Base-by-base conservation (phyloP, 2,888 invertebrate species). In the Pteria penguin region DNA sequence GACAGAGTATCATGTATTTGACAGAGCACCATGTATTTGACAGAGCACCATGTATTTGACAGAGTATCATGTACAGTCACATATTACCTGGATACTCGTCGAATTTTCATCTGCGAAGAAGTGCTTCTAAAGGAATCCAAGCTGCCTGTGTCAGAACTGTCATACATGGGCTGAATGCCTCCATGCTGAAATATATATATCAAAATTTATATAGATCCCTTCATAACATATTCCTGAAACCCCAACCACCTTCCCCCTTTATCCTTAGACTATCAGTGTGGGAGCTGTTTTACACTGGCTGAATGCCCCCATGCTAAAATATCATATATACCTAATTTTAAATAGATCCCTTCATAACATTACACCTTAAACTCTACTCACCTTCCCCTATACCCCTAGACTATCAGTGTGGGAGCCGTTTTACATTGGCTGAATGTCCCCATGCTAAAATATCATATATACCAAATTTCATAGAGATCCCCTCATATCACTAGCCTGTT, bases 101-200 rank as follows among this genome's bases (percentile, higher is more conserved):
- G 79, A n/a, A 87, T 92, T 84, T 92, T 92, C 83, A 93, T 92
- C 72, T 92, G 90, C 74, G 82, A 79, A 65, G 74, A 75, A 14
- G 45, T 45, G 73, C 91, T 92, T 80, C 76, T 91, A 85, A 84
- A 76, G 74, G 91, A 90, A 36, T 87, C 87, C 75, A 86, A 81
- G 61, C 89, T 76, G 32, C 79, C 70, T 33, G 75, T 89, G 65
- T 90, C 90, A 68, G 88, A 86, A 66, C 89, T 88, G 84, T 93
- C 93, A 67, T 91, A 90, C 67, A 91, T 89, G 24, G 91, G 90
- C 83, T 92, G 90, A 76, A 93, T 89, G 29, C 93, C 93, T 85
- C 91, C 76, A 77, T 77, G 92, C 92, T 93, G 89, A 8, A 90
- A 90, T 65, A 62, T n/a, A 54, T 45, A 68, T 24, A 60, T 11